phyloP scores from a whole-genome alignment of 2,888 invertebrate genomes.

The Cheiracanthium punctorium region DNA sequence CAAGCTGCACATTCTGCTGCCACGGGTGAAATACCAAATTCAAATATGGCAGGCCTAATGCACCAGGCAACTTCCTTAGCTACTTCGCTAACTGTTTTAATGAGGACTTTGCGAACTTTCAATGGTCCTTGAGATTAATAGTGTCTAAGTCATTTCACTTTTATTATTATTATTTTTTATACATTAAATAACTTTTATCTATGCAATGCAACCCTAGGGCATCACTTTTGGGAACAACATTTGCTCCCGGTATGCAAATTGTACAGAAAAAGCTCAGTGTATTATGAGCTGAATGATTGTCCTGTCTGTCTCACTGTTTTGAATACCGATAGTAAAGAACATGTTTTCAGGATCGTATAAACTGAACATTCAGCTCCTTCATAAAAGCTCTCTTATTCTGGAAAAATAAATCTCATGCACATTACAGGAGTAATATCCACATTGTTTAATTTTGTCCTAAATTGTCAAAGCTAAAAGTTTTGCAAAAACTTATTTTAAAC shows the following conservation, averaged over 20 bases:
- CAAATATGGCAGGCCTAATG: constrained; percentile 82
- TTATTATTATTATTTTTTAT: constrained; percentile 20
- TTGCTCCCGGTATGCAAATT: constrained; percentile 45
- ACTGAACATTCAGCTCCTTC: too few species aligned
- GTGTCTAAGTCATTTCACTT: constrained; percentile 60
- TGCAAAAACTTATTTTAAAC: too few species aligned
- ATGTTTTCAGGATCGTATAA: too few species aligned
- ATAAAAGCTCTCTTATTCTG: too few species aligned
- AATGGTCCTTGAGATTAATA: constrained; percentile 56
- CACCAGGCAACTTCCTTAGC: constrained; percentile 84
- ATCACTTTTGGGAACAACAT: constrained; percentile 38
- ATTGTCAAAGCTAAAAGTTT: too few species aligned
- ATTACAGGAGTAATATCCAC: too few species aligned
- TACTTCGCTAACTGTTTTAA: constrained; percentile 71
- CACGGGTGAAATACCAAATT: constrained; percentile 82
- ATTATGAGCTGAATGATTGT: constrained; percentile 19
- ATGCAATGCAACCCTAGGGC: constrained; percentile 12
- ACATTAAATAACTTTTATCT: constrained; percentile 8
- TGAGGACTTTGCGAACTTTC: constrained; percentile 72
- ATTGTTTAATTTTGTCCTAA: too few species aligned
- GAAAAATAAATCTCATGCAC: too few species aligned
- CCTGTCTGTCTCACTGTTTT: neutral
- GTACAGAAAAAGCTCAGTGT: constrained; percentile 39
- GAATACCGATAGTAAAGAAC: neutral
- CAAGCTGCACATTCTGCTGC: constrained; percentile 82